phyloP scores from a whole-genome alignment of 2,797 vertebrate species.

The Gymnopithys bicolor region DNA sequence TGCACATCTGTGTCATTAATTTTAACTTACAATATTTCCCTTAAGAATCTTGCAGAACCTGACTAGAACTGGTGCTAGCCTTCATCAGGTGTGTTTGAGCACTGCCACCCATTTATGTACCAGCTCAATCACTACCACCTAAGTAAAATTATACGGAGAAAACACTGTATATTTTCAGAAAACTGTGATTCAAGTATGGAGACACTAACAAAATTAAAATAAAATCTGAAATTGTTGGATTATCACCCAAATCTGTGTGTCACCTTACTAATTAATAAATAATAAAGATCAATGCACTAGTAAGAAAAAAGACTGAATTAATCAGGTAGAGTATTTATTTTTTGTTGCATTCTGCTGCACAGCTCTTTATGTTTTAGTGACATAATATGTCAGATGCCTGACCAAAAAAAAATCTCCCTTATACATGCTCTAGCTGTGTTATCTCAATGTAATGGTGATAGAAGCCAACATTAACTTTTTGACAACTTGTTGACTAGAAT shows the following conservation, averaged over 20 bases:
- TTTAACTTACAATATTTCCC: background rate
- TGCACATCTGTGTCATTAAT: background rate
- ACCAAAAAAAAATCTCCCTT: background rate
- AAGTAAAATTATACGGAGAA: background rate
- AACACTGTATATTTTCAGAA: background rate
- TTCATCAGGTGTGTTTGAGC: background rate
- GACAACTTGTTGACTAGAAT: background rate
- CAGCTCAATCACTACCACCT: background rate
- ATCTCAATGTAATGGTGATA: background rate
- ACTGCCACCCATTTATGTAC: background rate
- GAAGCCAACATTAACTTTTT: background rate
- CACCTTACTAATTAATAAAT: background rate
- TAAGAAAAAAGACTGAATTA: background rate
- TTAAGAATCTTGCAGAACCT: background rate
- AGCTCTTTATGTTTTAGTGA: background rate
- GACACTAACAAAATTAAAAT: background rate
- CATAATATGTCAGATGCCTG: background rate
- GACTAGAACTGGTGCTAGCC: background rate
- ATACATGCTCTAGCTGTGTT: background rate
- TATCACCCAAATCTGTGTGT: background rate
- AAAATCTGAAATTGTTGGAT: background rate
- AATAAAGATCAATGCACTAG: background rate
- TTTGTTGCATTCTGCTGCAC: background rate
- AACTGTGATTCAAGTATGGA: background rate
- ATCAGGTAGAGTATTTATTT: background rate